Evolutionary conservation across 2,888 invertebrate genomes (phyloP).

Genomic region (Rotaria magnacalcarata): DNA sequence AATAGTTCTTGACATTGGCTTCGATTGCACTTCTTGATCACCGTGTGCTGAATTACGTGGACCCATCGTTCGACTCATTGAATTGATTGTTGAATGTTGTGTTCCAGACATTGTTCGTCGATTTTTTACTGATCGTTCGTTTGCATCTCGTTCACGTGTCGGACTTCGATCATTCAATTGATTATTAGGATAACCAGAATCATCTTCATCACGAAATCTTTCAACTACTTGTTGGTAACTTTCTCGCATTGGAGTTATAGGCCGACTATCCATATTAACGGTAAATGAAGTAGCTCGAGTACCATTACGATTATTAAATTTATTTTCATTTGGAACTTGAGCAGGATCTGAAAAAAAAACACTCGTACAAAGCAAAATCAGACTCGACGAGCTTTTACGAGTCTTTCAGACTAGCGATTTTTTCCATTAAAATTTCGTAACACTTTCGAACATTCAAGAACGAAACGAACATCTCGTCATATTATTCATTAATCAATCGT

Average conservation of each 20-base stretch:
- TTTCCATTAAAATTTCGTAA: no score
- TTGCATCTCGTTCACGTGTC: neutral
- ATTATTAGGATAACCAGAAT: neutral
- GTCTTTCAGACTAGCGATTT: no score
- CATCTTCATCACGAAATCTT: neutral
- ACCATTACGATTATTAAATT: neutral
- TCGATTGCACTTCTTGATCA: neutral
- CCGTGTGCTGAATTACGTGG: neutral
- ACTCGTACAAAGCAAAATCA: no score
- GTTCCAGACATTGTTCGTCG: neutral
- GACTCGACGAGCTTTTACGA: no score
- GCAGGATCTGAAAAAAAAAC: conserved; percentile 38
- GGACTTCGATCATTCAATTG: neutral
- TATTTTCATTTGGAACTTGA: neutral
- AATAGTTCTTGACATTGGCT: neutral
- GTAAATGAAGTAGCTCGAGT: neutral
- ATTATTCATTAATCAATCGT: no score
- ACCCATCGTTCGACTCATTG: neutral
- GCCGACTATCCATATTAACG: neutral
- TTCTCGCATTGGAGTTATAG: neutral
- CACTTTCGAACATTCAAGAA: no score
- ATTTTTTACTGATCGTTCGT: neutral
- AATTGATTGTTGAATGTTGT: conserved; percentile 27
- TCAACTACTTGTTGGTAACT: neutral
- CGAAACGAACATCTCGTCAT: no score